Base-by-base conservation (phyloP, 2,797 vertebrate genomes). In the Poeciliopsis gracilis region DNA sequence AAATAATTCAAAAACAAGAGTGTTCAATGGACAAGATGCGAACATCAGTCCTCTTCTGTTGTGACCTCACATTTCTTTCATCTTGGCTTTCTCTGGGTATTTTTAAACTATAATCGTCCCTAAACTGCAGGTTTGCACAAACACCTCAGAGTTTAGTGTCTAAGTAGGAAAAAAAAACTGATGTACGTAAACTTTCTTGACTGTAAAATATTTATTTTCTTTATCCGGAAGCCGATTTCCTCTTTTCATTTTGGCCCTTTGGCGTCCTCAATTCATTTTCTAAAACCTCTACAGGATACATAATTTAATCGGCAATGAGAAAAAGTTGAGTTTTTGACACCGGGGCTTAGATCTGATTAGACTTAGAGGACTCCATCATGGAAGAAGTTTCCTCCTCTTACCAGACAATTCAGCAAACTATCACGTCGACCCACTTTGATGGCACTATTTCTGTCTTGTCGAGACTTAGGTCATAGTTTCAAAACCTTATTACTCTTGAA, bases 1-100 rank as follows among this genome's bases (percentile, higher is more conserved):
- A 84, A 63, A 28, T 33, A 75, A 77, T 6, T 70, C 80, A 72
- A 69, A 73, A 20, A 16, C 81, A 82, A 82, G 74, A 69, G 70
- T 47, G 43, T 59, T 46, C 0, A 69, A 78, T 59, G 75, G 74
- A 82, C 46, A 77, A 79, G 74, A 5, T 20, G n/a, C 66, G 73
- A 71, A 73, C 59, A 28, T 28, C 73, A 28, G 61, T 41, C 72
- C 13, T 72, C 28, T 72, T 36, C 66, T 43, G 28, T 72, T 49
- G 28, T 72, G 76, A 33, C 47, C n/a, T 70, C 53, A 41, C 25
- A 5, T 16, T 41, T 43, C 36, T 69, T 57, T 28, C 45, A 66
- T 25, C 45, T 53, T 16, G 10, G 41, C 33, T 1, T 63, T 36
- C 16, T 3, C 28, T 20, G 33, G 3, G 10, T 46, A n/a, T 66